Percentiles rank a stretch among this genome's conserved stretches.
Conservation (phyloP, 2,888 invertebrate species). For the Stenotaenia linearis region DNA sequence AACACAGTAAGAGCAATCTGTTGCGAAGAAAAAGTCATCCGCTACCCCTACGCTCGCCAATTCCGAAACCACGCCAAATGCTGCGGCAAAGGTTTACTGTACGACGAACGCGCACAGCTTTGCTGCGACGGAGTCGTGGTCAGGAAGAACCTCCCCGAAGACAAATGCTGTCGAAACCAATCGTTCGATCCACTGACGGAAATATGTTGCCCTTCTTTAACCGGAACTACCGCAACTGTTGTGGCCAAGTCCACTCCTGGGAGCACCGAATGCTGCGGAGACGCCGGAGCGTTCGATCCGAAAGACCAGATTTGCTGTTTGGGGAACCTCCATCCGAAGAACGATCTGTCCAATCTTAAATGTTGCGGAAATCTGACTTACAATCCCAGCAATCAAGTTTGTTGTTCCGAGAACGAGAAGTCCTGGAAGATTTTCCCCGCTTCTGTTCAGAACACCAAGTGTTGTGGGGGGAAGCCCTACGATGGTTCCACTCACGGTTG, state of each 20-base stretch:
- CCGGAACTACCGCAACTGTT: not conserved
- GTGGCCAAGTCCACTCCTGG: not conserved
- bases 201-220: not conserved
- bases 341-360: not conserved
- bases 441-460: not conserved
- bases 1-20: conserved; percentile 20
- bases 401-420: not conserved
- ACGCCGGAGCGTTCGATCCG: conserved; percentile 3
- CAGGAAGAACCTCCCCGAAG: not conserved
- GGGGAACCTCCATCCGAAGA: not conserved
- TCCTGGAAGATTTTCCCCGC: not conserved
- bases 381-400: not conserved
- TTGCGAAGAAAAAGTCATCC: conserved; percentile 1
- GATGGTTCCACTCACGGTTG: not conserved
- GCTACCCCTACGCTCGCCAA: not conserved
- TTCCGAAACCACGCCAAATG: conserved; percentile 24
- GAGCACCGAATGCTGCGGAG: conserved; percentile 2
- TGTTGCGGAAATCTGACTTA: not conserved
- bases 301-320: conserved; percentile 8
- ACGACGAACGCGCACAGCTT: conserved; percentile 24
- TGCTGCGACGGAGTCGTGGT: conserved; percentile 29
- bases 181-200: not conserved
- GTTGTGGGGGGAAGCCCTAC: conserved; percentile 6
- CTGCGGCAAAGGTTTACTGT: conserved; percentile 14
- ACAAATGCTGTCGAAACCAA: not conserved